phyloP scores from a whole-genome alignment of 2,797 vertebrate species.

The Diplodus sargus region DNA sequence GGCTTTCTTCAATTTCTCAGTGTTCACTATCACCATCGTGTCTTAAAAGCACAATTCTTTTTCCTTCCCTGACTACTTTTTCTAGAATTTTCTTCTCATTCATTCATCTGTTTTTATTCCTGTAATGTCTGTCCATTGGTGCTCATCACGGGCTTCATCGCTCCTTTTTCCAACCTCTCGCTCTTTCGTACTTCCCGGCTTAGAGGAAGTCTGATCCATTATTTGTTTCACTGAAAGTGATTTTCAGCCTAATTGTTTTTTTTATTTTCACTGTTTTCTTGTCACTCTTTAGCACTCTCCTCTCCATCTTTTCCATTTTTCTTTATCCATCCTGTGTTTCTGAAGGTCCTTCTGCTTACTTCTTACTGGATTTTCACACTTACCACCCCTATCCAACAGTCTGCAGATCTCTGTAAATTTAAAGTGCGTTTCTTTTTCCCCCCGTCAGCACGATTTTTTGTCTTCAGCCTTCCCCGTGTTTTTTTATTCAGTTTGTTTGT shows the following conservation, averaged over 20 bases:
- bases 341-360: slow-evolving; percentile 21
- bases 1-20: slow-evolving; percentile 9
- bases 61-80: background rate
- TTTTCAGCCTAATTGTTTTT: slow-evolving; percentile 20
- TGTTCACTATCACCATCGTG: background rate
- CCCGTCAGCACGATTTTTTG: slow-evolving; percentile 26
- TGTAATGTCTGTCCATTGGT: slow-evolving; percentile 23
- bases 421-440: too few species aligned
- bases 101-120: slow-evolving; percentile 16
- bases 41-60: background rate
- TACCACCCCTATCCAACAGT: background rate
- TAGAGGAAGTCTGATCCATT: slow-evolving; percentile 17
- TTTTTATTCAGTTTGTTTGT: slow-evolving; percentile 50
- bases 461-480: slow-evolving; percentile 36
- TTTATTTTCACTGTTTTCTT: slow-evolving; percentile 22
- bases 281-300: slow-evolving; percentile 6
- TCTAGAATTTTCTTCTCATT: background rate
- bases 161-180: background rate
- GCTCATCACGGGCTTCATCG: slow-evolving; percentile 13
- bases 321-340: slow-evolving; percentile 15
- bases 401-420: slow-evolving; percentile 21
- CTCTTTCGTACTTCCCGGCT: background rate
- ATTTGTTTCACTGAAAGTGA: slow-evolving; percentile 40
- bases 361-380: slow-evolving; percentile 37
- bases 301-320: background rate